These are phyloP conservation scores for Periophthalmodon schlosseri DNA, from an alignment of 2,113 vertebrate genomes.

Conservation along the genomic window DNA sequence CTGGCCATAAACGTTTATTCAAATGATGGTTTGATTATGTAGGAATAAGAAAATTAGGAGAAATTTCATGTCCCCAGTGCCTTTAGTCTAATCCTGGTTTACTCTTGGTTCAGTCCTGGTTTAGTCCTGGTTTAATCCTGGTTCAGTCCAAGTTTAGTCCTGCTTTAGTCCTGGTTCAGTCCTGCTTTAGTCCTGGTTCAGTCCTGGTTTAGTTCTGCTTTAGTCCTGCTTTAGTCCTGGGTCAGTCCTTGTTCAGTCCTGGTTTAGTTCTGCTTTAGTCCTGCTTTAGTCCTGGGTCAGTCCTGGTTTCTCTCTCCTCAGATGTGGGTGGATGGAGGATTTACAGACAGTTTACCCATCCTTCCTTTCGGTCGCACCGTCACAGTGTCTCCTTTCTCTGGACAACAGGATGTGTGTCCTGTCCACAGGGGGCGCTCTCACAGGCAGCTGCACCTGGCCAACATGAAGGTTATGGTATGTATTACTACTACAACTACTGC, in stretches of 20 bases:
- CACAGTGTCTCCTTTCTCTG: slow-evolving; percentile 87
- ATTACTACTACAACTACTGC: no score
- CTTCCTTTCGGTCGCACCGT: slow-evolving; percentile 84
- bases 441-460: slow-evolving; percentile 77
- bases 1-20: no score
- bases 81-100: background rate
- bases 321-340: slow-evolving; percentile 89
- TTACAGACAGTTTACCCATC: slow-evolving; percentile 87
- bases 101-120: background rate
- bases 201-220: background rate
- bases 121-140: background rate
- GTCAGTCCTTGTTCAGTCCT: background rate
- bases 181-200: background rate
- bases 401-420: slow-evolving; percentile 84
- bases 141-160: background rate
- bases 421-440: slow-evolving; percentile 70
- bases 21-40: no score
- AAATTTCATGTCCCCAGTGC: no score
- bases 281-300: background rate
- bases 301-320: slow-evolving; percentile 45
- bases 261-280: background rate
- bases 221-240: background rate
- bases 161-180: background rate
- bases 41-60: no score
- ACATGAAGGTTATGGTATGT: slow-evolving; percentile 84